Evolutionary conservation across 2,797 vertebrate genomes (phyloP), one percentile per base, ranked within the genome.

Genomic region (Sylvia borin): DNA sequence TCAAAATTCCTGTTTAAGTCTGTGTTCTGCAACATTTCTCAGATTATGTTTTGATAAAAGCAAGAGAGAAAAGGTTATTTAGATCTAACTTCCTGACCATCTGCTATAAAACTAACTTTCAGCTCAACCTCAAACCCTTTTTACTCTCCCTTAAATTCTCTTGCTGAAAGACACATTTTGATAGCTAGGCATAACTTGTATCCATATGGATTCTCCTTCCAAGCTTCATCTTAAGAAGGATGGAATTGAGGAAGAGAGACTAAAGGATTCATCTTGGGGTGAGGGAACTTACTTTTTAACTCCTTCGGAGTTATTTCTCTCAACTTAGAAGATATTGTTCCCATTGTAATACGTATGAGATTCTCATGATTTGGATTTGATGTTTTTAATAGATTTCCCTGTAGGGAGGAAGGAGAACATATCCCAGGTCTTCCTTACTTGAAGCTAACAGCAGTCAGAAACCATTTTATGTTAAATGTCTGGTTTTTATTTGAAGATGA

Each of bases 41-140:
- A 88, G 82, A 86, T 90, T 68, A 85, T 83, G 40, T 75, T 91
- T 89, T 86, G 85, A 72, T 92, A 92, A 92, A 90, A 91, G 25
- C 1, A 0, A 85, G 47, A 92, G 29, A 76, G 40, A 82, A 85
- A 66, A 87, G 26, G 29, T 78, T 88, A 55, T 92, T 96, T 91
- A 36, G 42, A 58, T 95, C 54, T 84, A 40, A 29, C 47, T 91
- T 93, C 66, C 84, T 88, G 62, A 84, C 58, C 0, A 1, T 40
- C 57, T 92, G 11, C 72, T 79, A 8, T 77, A 88, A 85, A 94
- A 85, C 54, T 88, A 87, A 82, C 62, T 90, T 79, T 81, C 43
- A 70, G 50, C 34, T 93, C 70, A 91, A 57, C 20, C 34, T 91
- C 84, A 72, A 58, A 58, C n/a, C 14, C 6, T 71, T 88, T 93